Evolutionary conservation across 2,113 vertebrate species (phyloP), one percentile per base, ranked within the genome.

Genomic region (Salminus brasiliensis): DNA sequence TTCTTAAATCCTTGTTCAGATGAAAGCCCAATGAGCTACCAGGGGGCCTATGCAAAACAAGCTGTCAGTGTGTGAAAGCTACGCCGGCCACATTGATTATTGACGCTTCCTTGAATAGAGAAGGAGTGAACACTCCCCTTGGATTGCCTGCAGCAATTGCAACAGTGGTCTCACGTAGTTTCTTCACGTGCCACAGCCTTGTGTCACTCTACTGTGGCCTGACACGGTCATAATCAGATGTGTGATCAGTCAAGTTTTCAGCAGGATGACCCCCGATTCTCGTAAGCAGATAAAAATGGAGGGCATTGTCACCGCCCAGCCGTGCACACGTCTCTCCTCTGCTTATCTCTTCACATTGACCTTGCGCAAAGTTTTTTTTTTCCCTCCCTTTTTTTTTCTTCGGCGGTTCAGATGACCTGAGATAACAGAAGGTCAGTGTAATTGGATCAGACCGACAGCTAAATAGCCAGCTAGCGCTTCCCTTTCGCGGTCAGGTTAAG

Each of bases 361-460:
- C 89, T 91, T 91, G 83, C 81, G 84, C 81, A 84, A 87, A 85
- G 79, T 84, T 79, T 79, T 81, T 84, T 76, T 55, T 25, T 41
- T 55, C 13, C 23, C 6, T 53, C 7, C 16, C 9, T 53, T 53
- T 53, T 23, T 23, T 53, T 15, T 11, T 11, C 65, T 70, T 74
- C 67, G 73, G 81, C 62, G 80, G 81, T 78, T 49, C 79, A 76
- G 90, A 92, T 92, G 89, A 89, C 87, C 88, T 85, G 72, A 87
- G 92, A 93, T 87, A 90, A 89, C 84, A 76, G 81, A 88, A 91
- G 86, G 87, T 82, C 85, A 86, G 62, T 76, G 76, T 89, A 91
- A 91, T 91, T 88, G 87, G 84, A 91, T 89, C 81, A 86, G 84
- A 91, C 79, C 86, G 86, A 90, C 90, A 90, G 87, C 81, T 73